These are phyloP conservation scores for Graphium colonna DNA, from an alignment of 2,888 invertebrate genomes.

Conservation along the genomic window DNA sequence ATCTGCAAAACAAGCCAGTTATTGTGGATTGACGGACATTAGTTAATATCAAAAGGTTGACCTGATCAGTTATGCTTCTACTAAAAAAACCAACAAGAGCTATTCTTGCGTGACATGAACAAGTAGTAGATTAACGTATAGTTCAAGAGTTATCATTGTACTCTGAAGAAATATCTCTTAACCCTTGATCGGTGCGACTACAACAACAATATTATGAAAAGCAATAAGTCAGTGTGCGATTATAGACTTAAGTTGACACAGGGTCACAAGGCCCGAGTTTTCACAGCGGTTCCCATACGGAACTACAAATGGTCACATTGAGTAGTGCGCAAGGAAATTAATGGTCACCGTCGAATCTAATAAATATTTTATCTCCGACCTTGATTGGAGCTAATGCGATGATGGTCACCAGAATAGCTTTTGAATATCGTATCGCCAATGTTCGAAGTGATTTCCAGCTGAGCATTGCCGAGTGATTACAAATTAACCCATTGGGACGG, in stretches of 20 bases:
- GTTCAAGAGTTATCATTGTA: too few species aligned
- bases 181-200: background rate
- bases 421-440: conserved; percentile 15
- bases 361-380: conserved; percentile 15
- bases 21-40: too few species aligned
- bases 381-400: conserved; percentile 4
- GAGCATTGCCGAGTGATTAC: background rate
- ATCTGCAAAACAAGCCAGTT: too few species aligned
- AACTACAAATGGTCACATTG: conserved; percentile 9
- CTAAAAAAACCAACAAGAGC: too few species aligned
- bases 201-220: conserved; percentile 20
- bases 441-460: conserved; percentile 17
- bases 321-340: conserved; percentile 10
- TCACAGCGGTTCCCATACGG: background rate
- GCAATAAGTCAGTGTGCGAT: conserved; percentile 12
- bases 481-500: conserved; percentile 9
- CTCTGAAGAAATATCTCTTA: background rate
- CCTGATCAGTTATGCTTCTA: too few species aligned
- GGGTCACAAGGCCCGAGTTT: conserved; percentile 5
- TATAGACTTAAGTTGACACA: background rate
- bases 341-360: conserved; percentile 2
- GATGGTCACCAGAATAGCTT: conserved; percentile 9
- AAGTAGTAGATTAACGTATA: too few species aligned
- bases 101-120: too few species aligned
- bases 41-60: too few species aligned